phyloP scores from a whole-genome alignment of 2,797 vertebrate species.

The Cynopterus sphinx region DNA sequence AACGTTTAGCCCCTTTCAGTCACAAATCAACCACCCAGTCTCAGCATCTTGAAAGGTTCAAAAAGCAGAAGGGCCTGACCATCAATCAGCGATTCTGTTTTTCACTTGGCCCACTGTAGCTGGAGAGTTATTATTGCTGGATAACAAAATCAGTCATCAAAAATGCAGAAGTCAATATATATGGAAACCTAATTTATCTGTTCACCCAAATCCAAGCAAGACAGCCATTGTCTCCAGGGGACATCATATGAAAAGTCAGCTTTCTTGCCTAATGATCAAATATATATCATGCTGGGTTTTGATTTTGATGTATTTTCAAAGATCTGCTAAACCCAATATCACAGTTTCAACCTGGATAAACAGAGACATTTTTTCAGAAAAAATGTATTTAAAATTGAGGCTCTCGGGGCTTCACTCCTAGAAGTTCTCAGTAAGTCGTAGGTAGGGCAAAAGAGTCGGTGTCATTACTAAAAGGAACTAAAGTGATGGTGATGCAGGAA shows the following conservation, averaged over 20 bases:
- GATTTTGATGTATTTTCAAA: not conserved
- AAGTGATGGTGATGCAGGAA: not conserved
- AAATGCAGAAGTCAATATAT: not conserved
- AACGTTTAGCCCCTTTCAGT: slow-evolving; percentile 56
- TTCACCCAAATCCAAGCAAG: not conserved
- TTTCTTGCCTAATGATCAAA: not conserved
- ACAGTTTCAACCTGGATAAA: not conserved
- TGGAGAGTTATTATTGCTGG: slow-evolving; percentile 27
- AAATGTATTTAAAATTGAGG: not conserved
- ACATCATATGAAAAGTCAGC: not conserved
- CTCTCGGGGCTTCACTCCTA: not conserved
- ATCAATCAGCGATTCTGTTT: slow-evolving; percentile 47
- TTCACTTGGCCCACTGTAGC: not conserved
- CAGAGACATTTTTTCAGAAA: not conserved
- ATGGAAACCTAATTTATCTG: not conserved
- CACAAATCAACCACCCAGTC: slow-evolving; percentile 31
- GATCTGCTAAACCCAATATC: not conserved
- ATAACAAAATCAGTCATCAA: not conserved
- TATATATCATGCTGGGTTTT: not conserved
- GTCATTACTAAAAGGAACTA: not conserved
- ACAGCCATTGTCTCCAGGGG: not conserved
- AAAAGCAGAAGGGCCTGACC: slow-evolving; percentile 5
- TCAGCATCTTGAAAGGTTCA: slow-evolving; percentile 57
- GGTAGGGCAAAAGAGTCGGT: not conserved
- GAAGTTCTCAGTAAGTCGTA: not conserved